Percentiles rank a stretch among this genome's conserved stretches.
These are phyloP conservation scores for Erythrolamprus reginae DNA, from an alignment of 2,113 vertebrate genomes.

Conservation along the genomic window DNA sequence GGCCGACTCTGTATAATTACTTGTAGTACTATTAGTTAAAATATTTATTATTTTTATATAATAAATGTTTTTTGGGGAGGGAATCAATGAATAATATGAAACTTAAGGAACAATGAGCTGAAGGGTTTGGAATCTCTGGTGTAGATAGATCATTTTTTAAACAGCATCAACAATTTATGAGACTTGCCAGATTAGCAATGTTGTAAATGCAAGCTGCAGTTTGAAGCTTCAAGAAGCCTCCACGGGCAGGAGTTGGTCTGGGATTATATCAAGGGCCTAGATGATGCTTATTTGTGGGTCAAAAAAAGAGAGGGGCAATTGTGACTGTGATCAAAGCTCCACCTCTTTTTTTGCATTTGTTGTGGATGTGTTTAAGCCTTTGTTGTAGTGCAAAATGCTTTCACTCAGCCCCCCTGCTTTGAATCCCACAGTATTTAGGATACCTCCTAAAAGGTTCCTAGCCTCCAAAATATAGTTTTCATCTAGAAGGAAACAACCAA, in stretches of 20 bases:
- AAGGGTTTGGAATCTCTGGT: background rate
- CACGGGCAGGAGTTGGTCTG: background rate
- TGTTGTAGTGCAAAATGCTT: background rate
- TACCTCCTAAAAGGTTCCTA: background rate
- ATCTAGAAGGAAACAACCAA: background rate
- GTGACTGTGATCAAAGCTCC: background rate
- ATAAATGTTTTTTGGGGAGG: background rate
- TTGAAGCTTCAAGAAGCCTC: background rate
- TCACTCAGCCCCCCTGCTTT: background rate
- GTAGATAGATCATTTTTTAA: background rate
- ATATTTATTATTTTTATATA: background rate
- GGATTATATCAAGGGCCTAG: background rate
- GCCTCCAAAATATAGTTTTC: background rate
- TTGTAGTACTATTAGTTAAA: background rate
- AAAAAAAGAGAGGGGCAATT: background rate
- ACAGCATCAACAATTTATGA: background rate
- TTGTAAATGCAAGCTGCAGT: background rate
- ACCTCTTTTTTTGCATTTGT: background rate
- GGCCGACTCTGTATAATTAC: too few species aligned
- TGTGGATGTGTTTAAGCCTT: background rate
- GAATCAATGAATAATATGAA: background rate
- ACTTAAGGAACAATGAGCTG: background rate
- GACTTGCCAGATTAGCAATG: constrained; percentile 10
- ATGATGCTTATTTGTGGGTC: background rate
- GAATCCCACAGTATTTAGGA: constrained; percentile 8